Percentiles rank a stretch among this genome's conserved stretches.
Evolutionary conservation across 1,140 invertebrate genomes (phyloP).

Genomic region (Cotesia chilonis): DNA sequence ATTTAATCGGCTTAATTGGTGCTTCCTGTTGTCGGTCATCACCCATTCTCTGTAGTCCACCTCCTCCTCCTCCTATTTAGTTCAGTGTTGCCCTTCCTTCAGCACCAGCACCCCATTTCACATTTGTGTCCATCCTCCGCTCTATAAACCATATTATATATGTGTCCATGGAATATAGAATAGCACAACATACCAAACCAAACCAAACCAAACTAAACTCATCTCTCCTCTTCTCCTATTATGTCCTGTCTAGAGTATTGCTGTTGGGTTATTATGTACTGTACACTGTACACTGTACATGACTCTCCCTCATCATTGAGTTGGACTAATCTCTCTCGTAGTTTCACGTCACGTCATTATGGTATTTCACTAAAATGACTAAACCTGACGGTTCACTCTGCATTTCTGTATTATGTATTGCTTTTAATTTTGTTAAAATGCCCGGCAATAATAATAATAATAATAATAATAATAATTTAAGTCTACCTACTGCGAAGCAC

Average conservation of each 20-base stretch:
- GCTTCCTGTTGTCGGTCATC: conserved; percentile 57
- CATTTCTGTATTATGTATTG: conserved; percentile 57
- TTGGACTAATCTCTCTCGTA: conserved; percentile 14
- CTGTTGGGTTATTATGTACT: not conserved
- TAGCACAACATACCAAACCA: no score
- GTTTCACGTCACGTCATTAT: conserved; percentile 37
- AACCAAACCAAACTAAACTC: not conserved
- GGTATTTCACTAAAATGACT: conserved; percentile 45
- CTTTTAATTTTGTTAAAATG: conserved; percentile 51
- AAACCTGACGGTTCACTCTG: conserved; percentile 53
- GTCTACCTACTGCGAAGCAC: conserved; percentile 16
- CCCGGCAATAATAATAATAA: conserved; percentile 21
- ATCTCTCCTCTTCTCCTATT: not conserved
- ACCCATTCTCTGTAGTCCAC: conserved; percentile 12
- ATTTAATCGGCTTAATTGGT: conserved; percentile 63
- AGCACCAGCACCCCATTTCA: not conserved
- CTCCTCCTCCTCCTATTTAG: not conserved
- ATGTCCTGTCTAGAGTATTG: not conserved
- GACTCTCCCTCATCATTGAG: conserved; percentile 26
- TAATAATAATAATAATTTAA: no score
- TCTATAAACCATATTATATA: not conserved
- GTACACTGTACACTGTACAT: conserved; percentile 23
- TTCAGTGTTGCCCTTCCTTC: not conserved
- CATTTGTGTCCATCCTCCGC: conserved; percentile 2
- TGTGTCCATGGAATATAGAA: no score